Conservation (phyloP, 2,113 vertebrate species). For the Pionites leucogaster region DNA sequence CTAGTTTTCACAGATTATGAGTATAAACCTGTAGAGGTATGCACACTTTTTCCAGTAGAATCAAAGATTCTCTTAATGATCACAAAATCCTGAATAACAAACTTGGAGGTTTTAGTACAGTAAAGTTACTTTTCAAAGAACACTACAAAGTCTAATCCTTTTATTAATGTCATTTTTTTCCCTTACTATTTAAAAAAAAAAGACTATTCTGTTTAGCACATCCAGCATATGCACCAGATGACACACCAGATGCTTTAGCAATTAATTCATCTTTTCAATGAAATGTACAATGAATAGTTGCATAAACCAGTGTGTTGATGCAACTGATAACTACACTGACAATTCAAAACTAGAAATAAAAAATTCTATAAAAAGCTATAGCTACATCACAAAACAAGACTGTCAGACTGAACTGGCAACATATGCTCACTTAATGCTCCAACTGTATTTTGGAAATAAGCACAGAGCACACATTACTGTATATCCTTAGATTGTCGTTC, state of each 20-base stretch:
- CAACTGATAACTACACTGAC: background rate
- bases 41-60: background rate
- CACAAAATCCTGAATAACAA: slow-evolving; percentile 15
- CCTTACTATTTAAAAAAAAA: slow-evolving; percentile 17
- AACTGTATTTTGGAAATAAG: background rate
- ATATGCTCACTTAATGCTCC: background rate
- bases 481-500: background rate
- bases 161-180: slow-evolving; percentile 15
- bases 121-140: slow-evolving; percentile 14
- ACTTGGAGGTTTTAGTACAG: background rate
- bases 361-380: background rate
- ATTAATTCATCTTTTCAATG: slow-evolving; percentile 54
- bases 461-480: background rate
- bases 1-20: background rate
- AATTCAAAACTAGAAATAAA: background rate
- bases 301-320: slow-evolving; percentile 10
- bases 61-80: background rate
- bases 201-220: slow-evolving; percentile 23
- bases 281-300: slow-evolving; percentile 35
- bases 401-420: background rate
- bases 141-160: background rate
- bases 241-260: slow-evolving; percentile 44
- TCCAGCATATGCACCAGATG: slow-evolving; percentile 25
- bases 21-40: background rate
- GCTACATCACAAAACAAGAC: background rate